These are phyloP conservation scores for Rhadina sibilatrix DNA, from an alignment of 2,113 vertebrate species.

Conservation along the genomic window DNA sequence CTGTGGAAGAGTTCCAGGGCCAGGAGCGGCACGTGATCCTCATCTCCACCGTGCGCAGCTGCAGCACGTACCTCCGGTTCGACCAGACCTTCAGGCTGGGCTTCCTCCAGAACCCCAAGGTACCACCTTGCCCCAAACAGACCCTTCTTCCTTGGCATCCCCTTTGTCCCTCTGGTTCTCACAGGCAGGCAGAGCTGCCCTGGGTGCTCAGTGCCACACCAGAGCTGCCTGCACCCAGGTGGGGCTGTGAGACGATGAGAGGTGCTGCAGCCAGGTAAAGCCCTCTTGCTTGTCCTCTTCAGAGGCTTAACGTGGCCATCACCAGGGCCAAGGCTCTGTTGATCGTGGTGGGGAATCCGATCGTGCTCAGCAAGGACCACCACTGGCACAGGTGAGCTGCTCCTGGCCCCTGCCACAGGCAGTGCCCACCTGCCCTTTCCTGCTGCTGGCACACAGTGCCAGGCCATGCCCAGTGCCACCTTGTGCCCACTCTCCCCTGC, in stretches of 20 bases:
- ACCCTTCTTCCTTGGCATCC: not conserved
- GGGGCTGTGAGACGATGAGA: not conserved
- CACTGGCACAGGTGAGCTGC: conserved; percentile 81
- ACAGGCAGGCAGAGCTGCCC: not conserved
- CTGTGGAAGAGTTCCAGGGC: conserved; percentile 96
- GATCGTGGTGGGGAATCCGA: conserved; percentile 89
- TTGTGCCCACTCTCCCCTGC: accelerated
- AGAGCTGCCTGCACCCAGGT: not conserved
- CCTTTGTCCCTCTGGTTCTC: accelerated
- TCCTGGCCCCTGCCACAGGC: not conserved
- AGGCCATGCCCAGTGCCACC: not conserved
- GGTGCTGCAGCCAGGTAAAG: not conserved
- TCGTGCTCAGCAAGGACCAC: conserved; percentile 77
- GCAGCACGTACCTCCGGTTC: conserved; percentile 52
- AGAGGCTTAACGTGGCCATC: conserved; percentile 94
- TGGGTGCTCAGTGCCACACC: not conserved
- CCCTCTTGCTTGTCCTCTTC: not conserved
- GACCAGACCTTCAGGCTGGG: conserved; percentile 86
- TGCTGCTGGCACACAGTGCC: accelerated
- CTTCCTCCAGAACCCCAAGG: conserved; percentile 93
- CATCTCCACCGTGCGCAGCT: conserved; percentile 91
- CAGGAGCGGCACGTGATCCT: conserved; percentile 89
- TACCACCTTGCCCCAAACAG: not conserved
- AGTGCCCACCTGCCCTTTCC: not conserved
- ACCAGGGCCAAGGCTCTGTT: conserved; percentile 91